Percentiles rank a stretch among this genome's conserved stretches.
phyloP scores from a whole-genome alignment of 2,113 vertebrate species.

The Melanerpes aurifrons region DNA sequence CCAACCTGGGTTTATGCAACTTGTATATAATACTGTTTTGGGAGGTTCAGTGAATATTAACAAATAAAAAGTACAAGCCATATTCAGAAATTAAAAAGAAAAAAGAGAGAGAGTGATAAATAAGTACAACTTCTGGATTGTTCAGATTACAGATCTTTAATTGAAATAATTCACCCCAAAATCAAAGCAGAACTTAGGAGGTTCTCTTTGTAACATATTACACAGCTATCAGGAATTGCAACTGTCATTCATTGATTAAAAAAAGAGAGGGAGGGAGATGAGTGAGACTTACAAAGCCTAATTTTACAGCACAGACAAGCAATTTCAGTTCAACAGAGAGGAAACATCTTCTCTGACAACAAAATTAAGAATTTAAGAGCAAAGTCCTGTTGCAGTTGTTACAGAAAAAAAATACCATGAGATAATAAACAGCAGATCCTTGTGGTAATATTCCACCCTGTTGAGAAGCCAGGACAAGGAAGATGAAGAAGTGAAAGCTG shows the following conservation, averaged over 20 bases:
- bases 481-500: neutral
- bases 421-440: neutral
- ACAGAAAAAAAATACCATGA: neutral
- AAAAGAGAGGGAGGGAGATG: slow-evolving; percentile 50
- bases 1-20: neutral
- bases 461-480: neutral
- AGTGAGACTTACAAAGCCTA: slow-evolving; percentile 3
- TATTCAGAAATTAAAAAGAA: neutral
- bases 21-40: neutral
- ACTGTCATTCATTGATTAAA: slow-evolving; percentile 37
- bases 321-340: slow-evolving; percentile 53
- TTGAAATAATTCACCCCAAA: neutral
- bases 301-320: slow-evolving; percentile 41
- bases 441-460: neutral
- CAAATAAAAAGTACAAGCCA: neutral
- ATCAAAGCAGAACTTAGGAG: neutral
- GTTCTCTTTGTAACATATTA: neutral
- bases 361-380: slow-evolving; percentile 43
- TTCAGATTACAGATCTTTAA: slow-evolving; percentile 3
- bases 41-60: neutral
- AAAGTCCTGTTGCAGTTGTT: neutral
- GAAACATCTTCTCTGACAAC: slow-evolving; percentile 55
- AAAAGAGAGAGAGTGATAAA: neutral
- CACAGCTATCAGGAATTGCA: neutral
- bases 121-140: neutral